phyloP scores from a whole-genome alignment of 2,888 invertebrate genomes.

The Sinopyrophorus schimmeli region DNA sequence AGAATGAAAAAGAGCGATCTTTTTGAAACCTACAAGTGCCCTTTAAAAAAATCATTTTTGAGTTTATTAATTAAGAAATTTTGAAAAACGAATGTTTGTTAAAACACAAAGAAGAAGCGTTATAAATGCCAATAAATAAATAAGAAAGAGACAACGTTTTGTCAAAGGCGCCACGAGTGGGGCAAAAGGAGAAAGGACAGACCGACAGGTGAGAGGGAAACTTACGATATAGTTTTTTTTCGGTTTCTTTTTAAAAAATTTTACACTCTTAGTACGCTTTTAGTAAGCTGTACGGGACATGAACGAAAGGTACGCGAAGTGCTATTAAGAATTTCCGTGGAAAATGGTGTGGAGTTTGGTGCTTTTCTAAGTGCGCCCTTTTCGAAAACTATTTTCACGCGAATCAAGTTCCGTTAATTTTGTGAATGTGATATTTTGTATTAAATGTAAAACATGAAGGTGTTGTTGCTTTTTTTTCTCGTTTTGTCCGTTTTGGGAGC shows the following conservation, averaged over 20 bases:
- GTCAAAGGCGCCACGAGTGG: constrained; percentile 30
- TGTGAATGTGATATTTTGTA: constrained; percentile 25
- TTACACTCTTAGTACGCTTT: constrained; percentile 34
- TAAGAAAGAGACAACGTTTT: constrained; percentile 17
- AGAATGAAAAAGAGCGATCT: too few relatives aligned
- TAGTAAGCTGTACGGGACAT: constrained; percentile 31
- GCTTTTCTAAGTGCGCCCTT: too few relatives aligned
- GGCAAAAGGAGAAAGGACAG: constrained; percentile 38
- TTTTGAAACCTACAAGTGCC: too few relatives aligned
- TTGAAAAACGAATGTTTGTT: too few relatives aligned
- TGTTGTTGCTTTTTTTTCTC: constrained; percentile 27
- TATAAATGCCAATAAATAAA: too few relatives aligned
- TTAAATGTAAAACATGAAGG: too few relatives aligned
- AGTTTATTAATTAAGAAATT: too few relatives aligned
- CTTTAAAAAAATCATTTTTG: too few relatives aligned
- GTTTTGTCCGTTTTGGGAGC: constrained; percentile 27
- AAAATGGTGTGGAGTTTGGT: constrained; percentile 14
- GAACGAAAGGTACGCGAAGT: constrained; percentile 17
- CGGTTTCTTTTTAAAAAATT: constrained; percentile 37
- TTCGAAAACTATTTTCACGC: too few relatives aligned
- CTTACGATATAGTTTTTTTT: constrained; percentile 38
- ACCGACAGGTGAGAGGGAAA: constrained; percentile 39
- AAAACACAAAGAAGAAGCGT: too few relatives aligned
- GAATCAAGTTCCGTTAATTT: too few relatives aligned
- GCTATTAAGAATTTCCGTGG: too few relatives aligned